Evolutionary conservation across 2,797 vertebrate species (phyloP).

Genomic region (Myotis daubentonii): DNA sequence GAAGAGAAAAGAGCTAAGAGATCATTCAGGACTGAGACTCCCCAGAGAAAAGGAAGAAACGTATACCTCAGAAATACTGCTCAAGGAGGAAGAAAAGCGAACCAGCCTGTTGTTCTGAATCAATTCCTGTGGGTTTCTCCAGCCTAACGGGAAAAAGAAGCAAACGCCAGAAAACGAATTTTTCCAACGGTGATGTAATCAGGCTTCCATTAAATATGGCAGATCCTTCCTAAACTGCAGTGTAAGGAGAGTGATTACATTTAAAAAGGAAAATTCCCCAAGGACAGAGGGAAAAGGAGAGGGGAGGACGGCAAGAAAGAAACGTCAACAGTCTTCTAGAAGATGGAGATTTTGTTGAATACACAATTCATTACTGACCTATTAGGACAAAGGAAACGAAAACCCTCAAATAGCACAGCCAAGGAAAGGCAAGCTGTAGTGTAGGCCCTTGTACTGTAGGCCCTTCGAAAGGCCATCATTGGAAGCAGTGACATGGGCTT

Average conservation of each 20-base stretch:
- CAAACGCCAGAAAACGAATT: background rate
- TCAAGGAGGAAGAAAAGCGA: background rate
- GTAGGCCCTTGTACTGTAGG: fast-evolving
- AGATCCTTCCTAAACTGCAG: background rate
- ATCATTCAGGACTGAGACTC: background rate
- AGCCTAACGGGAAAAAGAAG: background rate
- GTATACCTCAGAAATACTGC: background rate
- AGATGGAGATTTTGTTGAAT: background rate
- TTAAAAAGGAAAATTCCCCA: slow-evolving; percentile 2
- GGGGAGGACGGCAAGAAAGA: background rate
- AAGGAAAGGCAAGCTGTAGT: background rate
- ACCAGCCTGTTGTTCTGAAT: background rate
- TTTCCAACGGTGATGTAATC: background rate
- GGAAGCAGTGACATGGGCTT: background rate
- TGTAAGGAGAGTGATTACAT: background rate
- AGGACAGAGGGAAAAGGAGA: background rate
- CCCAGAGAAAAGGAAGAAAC: background rate
- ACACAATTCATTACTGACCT: background rate
- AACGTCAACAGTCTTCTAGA: background rate
- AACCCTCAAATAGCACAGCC: background rate
- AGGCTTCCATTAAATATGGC: background rate
- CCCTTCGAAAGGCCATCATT: background rate
- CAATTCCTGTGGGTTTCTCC: background rate
- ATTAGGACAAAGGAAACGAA: background rate
- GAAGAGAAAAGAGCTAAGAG: background rate